Conservation (phyloP, 2,113 vertebrate genomes). For the Campylomormyrus numenius region DNA sequence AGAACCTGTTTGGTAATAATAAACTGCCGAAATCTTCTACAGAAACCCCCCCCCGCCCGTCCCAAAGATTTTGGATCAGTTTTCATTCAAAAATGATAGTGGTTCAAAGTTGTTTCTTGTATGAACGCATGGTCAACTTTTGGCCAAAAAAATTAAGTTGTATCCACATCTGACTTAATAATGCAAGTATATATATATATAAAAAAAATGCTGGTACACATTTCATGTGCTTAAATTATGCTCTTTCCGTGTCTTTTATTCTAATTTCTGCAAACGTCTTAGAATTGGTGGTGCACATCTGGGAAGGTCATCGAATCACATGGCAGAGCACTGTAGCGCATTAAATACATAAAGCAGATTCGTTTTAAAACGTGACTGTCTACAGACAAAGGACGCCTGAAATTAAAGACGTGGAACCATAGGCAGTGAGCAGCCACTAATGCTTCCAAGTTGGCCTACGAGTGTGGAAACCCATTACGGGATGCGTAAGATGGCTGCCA, state of each 20-base stretch:
- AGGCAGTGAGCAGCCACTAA: background rate
- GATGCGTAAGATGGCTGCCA: conserved; percentile 1
- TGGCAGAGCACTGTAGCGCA: background rate
- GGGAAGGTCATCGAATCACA: background rate
- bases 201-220: background rate
- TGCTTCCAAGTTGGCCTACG: background rate
- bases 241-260: background rate
- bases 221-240: background rate
- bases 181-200: background rate
- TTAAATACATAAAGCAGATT: background rate
- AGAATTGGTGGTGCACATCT: background rate
- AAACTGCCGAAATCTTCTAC: background rate
- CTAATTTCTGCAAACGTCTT: background rate
- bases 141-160: background rate
- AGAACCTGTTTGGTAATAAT: background rate
- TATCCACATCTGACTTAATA: background rate
- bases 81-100: background rate
- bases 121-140: background rate
- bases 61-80: background rate
- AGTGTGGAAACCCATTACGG: background rate
- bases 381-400: background rate
- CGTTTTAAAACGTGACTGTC: background rate
- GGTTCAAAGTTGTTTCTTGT: background rate
- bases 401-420: background rate
- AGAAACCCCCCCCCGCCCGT: background rate